Base-by-base conservation (phyloP, 2,888 invertebrate genomes). In the Dysmachus trigonus region DNA sequence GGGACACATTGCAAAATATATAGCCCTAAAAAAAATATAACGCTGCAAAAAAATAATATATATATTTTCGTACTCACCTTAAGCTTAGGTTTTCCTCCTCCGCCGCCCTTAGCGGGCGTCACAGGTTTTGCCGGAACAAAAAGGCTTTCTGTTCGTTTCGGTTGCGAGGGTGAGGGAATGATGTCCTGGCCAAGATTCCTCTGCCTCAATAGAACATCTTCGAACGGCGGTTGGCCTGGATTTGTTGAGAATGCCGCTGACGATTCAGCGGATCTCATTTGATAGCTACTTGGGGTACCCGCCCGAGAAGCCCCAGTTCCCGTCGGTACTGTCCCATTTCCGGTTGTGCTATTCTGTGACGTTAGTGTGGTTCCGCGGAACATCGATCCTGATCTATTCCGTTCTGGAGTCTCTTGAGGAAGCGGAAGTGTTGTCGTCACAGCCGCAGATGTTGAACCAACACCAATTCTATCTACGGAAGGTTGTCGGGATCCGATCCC, bases 91-190 rank as follows among this genome's bases (percentile, higher is more conserved):
- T 92, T 93, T 41, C 92, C 93, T 38, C 92, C 93, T 83, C 92
- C 93, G 22, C 91, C 92, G 88, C 89, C 90, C 15, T 92, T 91
- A 77, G 90, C 90, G 87, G 93, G 90, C 87, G 93, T 93, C 88
- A 92, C 93, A 79, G 95, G 94, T 89, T 93, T 93, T 30, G 93
- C 93, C 84, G 94, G 93, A 89, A 97, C 95, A 92, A 95, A 97
- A 89, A 98, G 94, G 91, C 97, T 97, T 93, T 98, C 98, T 88
- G 97, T 97, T 90, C 98, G 94, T 92, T 98, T 97, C 87, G 97
- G 97, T 92, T 97, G 97, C 90, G 95, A 95, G 87, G 94, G 95
- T 89, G 97, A 97, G 87, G 97, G 97, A 90, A 97, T 95, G 91
- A 97, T 97, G 91, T 97, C 97, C 93, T 97, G 97, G 87, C 97